Base-by-base conservation (phyloP, 1,140 invertebrate species). In the Trichoplusia ni region DNA sequence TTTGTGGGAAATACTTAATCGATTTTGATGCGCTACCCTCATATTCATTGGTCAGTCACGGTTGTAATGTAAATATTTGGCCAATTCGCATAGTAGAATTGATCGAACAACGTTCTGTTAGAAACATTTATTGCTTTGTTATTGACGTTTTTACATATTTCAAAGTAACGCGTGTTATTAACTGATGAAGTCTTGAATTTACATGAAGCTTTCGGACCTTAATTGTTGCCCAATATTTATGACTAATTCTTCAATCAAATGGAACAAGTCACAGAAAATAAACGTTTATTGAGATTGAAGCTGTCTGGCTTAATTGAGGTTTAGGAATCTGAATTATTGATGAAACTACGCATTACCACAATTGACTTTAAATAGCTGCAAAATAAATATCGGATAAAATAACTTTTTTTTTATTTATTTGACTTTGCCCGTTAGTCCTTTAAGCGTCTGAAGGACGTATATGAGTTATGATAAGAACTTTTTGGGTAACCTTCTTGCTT, bases 1-100 rank as follows among this genome's bases (percentile, higher is more conserved):
- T 51, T 35, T 51, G 29, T 51, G 47, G 47, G 47, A 51, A 51
- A 51, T 51, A 51, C 35, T 49, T 49, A 49, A 49, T 49, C 46
- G 29, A 31, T 49, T 29, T 49, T 49, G 29, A 29, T 49, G 29
- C 46, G 46, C 23, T 49, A 31, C 46, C 46, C 46, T 14, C 18
- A 49, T 49, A n/a, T 49, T 49, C 18, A 14, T n/a, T 29, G 46
- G 16, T 11, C 46, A 49, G 46, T 49, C 46, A 49, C 29, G 46
- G 46, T 23, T 29, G 25, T 25, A 49, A 49, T 29, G 25, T 25
- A 49, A 49, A 49, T 49, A 49, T 49, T 8, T 14, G 46, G 14
- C 18, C 46, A 14, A n/a, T n/a, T n/a, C n/a, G n/a, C n/a, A n/a
- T n/a, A n/a, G n/a, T n/a, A n/a, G n/a, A n/a, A n/a, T n/a, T n/a